Evolutionary conservation across 1,140 invertebrate species (phyloP), one percentile per base, ranked within the genome.

Genomic region (Drosophila ercepeae): DNA sequence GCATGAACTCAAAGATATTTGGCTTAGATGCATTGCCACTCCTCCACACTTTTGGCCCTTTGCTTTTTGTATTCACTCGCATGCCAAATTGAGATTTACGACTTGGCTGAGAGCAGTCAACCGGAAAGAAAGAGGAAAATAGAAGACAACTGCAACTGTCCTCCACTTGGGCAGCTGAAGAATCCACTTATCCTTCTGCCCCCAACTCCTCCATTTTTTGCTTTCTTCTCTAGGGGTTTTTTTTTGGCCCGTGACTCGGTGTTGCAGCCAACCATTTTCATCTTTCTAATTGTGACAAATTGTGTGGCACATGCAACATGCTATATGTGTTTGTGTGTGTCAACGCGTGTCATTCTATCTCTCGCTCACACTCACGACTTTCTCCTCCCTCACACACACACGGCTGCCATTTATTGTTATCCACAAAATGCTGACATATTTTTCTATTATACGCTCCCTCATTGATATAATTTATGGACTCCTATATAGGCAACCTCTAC

Each of bases 221-320:
- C 48, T 69, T 29, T 42, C 34, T 7, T 34, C 21, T 32, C 11
- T 45, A 32, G 29, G 29, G 29, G 11, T 50, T 19, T 14, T 44
- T 32, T 39, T 45, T 53, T 72, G 69, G 69, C 69, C 68, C 69
- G 69, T 73, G 68, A 72, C 60, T 64, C 42, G 50, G 9, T 4
- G 29, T 53, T 63, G 68, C 67, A 59, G 55, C 50, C 67, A 59
- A 55, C 50, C 54, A 67, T 78, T 60, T 73, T 71, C 53, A 39
- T 61, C 29, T 50, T 27, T 73, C 41, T 68, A 77, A 81, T 83
- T 83, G 70, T 84, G 70, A 86, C 60, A 83, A 84, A 78, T 71
- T 84, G 75, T 76, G 59, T 75, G 54, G 63, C 57, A 51, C 32
- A 72, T 75, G 64, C 55, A 73, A 73, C 57, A 72, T 71, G 65